Conservation (phyloP, 2,113 vertebrate species). For the Sterna hirundo region DNA sequence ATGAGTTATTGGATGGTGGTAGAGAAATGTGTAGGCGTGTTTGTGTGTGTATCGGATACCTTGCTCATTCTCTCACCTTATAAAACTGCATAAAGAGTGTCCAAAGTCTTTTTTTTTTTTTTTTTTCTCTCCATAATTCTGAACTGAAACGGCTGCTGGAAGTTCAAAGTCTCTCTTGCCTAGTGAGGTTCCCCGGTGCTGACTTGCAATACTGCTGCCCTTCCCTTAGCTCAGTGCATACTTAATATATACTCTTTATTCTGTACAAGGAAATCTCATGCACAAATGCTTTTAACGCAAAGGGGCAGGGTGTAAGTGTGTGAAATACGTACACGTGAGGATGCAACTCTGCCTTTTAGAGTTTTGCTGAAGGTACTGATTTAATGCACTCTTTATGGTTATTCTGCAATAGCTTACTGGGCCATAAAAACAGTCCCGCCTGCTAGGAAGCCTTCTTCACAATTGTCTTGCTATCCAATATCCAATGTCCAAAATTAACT, state of each 20-base stretch:
- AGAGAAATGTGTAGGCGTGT: background rate
- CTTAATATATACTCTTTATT: background rate
- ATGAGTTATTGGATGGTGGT: background rate
- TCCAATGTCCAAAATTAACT: background rate
- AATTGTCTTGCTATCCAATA: background rate
- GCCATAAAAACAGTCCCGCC: background rate
- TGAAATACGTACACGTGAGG: background rate
- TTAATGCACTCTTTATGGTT: background rate
- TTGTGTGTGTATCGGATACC: fast-evolving
- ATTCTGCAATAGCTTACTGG: background rate
- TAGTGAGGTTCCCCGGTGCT: background rate
- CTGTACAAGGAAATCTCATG: background rate
- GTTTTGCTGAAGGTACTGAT: background rate
- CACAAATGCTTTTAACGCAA: background rate
- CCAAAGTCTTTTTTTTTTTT: background rate
- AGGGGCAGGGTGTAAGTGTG: background rate
- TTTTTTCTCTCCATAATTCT: background rate
- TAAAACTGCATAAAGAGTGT: background rate
- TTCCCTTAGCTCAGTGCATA: background rate
- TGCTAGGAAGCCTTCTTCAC: background rate
- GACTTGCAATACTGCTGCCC: background rate
- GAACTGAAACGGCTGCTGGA: background rate
- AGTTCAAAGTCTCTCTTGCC: background rate
- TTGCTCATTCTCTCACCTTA: background rate
- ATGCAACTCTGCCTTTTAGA: background rate